Evolutionary conservation across 2,797 vertebrate genomes (phyloP).

Genomic region (Gymnothorax javanicus): DNA sequence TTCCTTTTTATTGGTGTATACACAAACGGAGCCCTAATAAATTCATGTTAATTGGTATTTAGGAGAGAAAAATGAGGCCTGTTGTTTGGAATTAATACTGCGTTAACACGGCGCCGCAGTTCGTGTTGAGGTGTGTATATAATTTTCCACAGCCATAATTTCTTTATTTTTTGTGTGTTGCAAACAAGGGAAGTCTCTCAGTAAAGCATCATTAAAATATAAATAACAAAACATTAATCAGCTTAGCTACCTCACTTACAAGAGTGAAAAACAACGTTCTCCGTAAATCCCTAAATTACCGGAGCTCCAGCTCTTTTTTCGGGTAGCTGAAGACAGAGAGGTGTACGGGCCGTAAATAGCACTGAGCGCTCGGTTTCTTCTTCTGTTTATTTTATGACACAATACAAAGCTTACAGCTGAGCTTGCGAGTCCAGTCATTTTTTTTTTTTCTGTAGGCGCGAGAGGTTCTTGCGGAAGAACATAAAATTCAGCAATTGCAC

Average conservation of each 20-base stretch:
- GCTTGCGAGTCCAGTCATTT: no score
- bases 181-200: not conserved
- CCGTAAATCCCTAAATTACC: conserved; percentile 1
- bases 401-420: not conserved
- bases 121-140: not conserved
- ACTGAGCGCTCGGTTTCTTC: not conserved
- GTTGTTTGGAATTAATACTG: not conserved
- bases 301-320: not conserved
- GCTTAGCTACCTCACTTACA: conserved; percentile 16
- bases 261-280: conserved; percentile 3
- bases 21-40: not conserved
- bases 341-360: not conserved
- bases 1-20: conserved; percentile 9
- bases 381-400: not conserved
- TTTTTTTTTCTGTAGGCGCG: not conserved
- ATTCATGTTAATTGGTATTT: conserved; percentile 8
- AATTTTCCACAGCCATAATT: not conserved
- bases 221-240: conserved; percentile 31
- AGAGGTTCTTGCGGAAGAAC: not conserved
- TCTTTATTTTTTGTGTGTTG: not conserved
- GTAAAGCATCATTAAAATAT: conserved; percentile 11
- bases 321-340: not conserved
- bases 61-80: not conserved
- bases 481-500: not conserved
- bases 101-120: not conserved